Percentiles rank a stretch among this genome's conserved stretches.
Conservation (phyloP, 2,797 vertebrate species). For the Lateolabrax maculatus region DNA sequence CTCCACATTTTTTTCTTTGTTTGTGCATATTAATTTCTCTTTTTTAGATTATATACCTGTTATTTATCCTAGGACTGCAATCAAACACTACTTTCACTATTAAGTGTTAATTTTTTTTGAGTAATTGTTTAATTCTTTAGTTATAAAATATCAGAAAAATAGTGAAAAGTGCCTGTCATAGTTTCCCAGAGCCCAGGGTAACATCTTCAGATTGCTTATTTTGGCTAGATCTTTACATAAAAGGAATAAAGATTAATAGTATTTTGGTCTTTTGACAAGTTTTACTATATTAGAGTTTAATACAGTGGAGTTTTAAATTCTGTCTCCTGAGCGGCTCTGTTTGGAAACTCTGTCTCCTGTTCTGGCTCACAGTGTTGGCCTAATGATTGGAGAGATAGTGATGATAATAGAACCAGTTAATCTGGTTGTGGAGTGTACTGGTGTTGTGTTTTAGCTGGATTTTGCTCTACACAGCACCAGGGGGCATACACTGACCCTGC, state of each 20-base stretch:
- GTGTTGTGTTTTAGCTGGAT: constrained; percentile 46
- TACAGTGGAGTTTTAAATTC: background rate
- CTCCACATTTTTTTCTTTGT: background rate
- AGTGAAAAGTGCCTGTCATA: background rate
- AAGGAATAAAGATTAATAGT: background rate
- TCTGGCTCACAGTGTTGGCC: constrained; percentile 31
- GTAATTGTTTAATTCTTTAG: background rate
- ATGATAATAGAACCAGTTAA: constrained; percentile 70
- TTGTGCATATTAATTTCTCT: background rate
- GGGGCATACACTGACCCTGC: constrained; percentile 70
- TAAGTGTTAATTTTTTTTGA: background rate
- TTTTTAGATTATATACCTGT: background rate
- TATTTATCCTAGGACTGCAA: background rate
- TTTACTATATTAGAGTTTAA: background rate
- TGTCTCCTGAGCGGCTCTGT: background rate
- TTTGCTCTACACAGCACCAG: constrained; percentile 58
- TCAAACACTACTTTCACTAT: background rate
- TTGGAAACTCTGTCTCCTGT: constrained; percentile 13
- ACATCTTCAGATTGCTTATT: background rate
- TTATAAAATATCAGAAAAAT: background rate
- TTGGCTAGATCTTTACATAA: background rate
- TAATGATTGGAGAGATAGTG: constrained; percentile 38
- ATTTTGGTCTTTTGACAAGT: background rate
- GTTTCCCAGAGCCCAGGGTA: background rate
- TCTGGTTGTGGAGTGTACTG: constrained; percentile 65